Evolutionary conservation across 92 coral and sea anemone genomes (phyloP), one percentile per base, ranked within the genome.

Genomic region (Palythoa grandis): DNA sequence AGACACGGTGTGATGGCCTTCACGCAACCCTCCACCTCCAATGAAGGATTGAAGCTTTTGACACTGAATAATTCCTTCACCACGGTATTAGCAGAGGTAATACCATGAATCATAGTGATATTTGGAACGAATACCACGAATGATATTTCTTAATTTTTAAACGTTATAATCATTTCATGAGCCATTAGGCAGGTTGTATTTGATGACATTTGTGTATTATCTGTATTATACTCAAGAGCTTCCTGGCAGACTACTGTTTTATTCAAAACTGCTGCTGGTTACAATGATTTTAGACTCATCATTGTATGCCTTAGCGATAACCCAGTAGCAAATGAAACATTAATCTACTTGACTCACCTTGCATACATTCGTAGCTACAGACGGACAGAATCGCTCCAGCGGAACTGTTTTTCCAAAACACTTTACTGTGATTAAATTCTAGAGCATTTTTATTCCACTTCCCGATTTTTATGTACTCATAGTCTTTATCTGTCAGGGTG

Each of bases 351-450:
- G n/a, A 52, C 89, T 80, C 60, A 92, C 95, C 95, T 63, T 73
- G 71, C 63, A 48, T n/a, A 74, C 95, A 92, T 24, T 92, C 73
- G 11, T 15, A 29, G 61, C 91, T 92, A 79, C 95, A 92, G 70
- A 82, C 40, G 7, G 95, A 92, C 61, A 50, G 50, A 52, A 90
- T 82, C 15, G 77, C 37, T 17, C 75, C 70, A 56, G 23, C 43
- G 60, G 70, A 76, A 38, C 60, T 37, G 25, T 69, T 76, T 25
- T 12, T 57, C 53, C 86, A 83, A 25, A 77, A 80, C 19, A 80
- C 56, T 8, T 50, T 67, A 77, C 7, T 87, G 11, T 22, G 74
- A 75, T 17, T 35, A 37, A 72, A 70, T 54, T 52, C 47, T 25
- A 70, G 73, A 38, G 22, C 50, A 54, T 77, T 60, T 70, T 54